Evolutionary conservation across 2,113 vertebrate genomes (phyloP), one percentile per base, ranked within the genome.

Genomic region (Strix uralensis): DNA sequence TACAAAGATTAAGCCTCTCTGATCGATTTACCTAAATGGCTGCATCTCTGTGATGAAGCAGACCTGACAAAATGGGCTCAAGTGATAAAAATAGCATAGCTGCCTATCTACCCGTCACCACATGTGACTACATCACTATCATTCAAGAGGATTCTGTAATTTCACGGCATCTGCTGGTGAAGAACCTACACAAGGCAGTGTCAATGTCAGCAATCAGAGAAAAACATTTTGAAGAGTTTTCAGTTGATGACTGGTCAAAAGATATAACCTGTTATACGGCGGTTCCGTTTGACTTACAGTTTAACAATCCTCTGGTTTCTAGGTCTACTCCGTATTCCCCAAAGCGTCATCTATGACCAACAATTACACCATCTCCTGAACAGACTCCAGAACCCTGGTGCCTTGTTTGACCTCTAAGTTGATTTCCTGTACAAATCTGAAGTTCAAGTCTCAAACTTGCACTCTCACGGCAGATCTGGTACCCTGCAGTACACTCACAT

Each of bases 41-140:
- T 93, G 78, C 54, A 65, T 30, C 78, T 89, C 87, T 46, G 49
- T n/a, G 74, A 82, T 54, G 78, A 80, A 82, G 58, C 62, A 72
- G 58, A 90, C 49, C 78, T 88, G 87, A 91, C 78, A 96, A 96
- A 94, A 96, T 32, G 90, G 92, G 90, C 71, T 85, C 62, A 75
- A 80, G 74, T 2, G 58, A 80, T 38, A 94, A 93, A 93, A 94
- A 91, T 30, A 94, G 85, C 92, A 36, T 0, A 69, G 82, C 36
- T 61, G 52, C 58, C 66, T 49, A n/a, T 29, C 80, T 30, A 30
- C 27, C 44, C 7, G 0, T 52, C 82, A 23, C 67, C 34, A 36
- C 54, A 3, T 0, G 36, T 13, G 82, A 52, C 34, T 44, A 3
- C 77, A 81, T 4, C 65, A 4, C n/a, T 19, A 30, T 13, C 26